These are phyloP conservation scores for Euura lappo DNA, from an alignment of 1,140 invertebrate genomes.

Conservation along the genomic window DNA sequence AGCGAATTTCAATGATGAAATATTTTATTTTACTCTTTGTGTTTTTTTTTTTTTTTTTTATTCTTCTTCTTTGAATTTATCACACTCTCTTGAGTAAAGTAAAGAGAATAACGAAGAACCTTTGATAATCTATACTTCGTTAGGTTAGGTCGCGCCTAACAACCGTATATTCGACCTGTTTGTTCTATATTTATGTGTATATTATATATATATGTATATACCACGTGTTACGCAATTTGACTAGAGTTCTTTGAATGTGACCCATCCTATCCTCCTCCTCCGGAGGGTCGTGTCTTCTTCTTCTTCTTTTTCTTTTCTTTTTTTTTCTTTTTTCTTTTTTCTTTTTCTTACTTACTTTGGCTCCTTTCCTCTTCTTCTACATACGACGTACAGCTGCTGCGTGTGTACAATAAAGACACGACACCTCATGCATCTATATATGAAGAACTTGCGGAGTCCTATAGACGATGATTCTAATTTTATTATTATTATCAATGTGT, in stretches of 20 bases:
- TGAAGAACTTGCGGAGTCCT: no score
- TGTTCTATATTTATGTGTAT: no score
- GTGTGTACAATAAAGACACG: background rate
- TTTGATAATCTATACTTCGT: slow-evolving; percentile 5
- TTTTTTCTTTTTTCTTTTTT: background rate
- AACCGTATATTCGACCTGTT: no score
- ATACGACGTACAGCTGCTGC: background rate
- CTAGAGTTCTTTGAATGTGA: no score
- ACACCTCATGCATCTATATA: background rate
- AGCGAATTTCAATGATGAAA: no score
- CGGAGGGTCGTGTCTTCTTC: background rate
- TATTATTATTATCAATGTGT: no score
- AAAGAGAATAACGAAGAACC: background rate
- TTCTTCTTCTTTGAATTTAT: background rate
- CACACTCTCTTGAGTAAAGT: background rate
- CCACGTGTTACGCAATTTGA: no score
- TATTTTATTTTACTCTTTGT: background rate
- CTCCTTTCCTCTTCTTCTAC: background rate
- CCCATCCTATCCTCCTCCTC: no score
- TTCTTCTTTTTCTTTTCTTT: background rate
- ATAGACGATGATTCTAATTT: no score
- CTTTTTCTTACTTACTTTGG: background rate
- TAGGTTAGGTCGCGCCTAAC: background rate
- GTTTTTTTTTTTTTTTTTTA: background rate
- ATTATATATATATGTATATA: no score